A percentile compares a stretch with the other conserved stretches of the same genome.
These are phyloP conservation scores for Montipora cactus DNA, from an alignment of 64 coral and sea anemone species.

Conservation along the genomic window DNA sequence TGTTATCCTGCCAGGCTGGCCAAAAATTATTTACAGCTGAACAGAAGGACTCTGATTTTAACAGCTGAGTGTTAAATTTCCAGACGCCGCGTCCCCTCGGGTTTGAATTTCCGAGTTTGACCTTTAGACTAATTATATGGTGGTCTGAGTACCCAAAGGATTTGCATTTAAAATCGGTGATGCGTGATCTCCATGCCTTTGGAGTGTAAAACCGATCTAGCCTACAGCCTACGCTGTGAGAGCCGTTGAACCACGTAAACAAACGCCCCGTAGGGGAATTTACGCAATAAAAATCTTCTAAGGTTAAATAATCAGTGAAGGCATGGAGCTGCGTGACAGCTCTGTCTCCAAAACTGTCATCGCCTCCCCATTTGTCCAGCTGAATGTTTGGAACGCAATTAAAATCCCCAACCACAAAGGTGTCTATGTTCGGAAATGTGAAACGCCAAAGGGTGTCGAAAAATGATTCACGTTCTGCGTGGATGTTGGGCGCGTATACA, in stretches of 20 bases:
- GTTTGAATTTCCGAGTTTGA: neutral
- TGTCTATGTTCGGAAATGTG: neutral
- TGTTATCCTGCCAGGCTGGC: neutral
- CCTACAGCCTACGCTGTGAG: neutral
- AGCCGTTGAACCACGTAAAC: neutral
- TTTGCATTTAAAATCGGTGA: too few relatives aligned
- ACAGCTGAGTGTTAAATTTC: neutral
- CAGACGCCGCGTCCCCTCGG: neutral
- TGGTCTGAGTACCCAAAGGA: neutral
- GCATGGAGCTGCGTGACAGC: neutral
- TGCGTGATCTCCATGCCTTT: neutral
- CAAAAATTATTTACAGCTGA: neutral
- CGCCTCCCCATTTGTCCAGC: slow-evolving; percentile 5
- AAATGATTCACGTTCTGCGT: neutral
- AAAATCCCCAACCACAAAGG: neutral
- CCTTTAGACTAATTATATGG: neutral
- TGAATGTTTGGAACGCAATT: neutral
- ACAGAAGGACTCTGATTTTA: neutral
- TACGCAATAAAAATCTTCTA: neutral
- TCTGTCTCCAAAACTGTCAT: neutral
- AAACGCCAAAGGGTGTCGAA: neutral
- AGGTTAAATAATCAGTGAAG: neutral
- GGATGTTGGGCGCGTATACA: neutral
- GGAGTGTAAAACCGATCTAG: neutral
- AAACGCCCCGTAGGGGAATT: accelerated